Base-by-base conservation (phyloP, 2,888 invertebrate genomes). In the Scelioninae gen. 2 region DNA sequence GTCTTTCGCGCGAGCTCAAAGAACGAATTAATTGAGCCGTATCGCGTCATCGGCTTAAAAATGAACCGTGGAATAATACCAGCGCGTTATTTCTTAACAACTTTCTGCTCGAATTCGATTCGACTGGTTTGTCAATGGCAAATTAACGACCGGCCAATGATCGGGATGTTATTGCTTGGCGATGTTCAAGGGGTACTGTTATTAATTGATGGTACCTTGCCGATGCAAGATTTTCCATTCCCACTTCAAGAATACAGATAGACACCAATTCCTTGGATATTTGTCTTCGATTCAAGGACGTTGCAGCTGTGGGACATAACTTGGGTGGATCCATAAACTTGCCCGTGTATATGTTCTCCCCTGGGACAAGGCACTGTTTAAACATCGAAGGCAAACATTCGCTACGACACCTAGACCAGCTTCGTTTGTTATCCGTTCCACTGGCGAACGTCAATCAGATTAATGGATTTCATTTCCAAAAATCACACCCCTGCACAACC, bases 371-470 rank as follows among this genome's bases (percentile, higher is more conserved):
- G 65, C 61, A 55, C 65, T 58, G 46, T 64, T 73, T 69, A 74
- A 69, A 74, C 73, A 65, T 65, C 55, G 22, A 74, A 65, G 48
- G 69, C 63, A 73, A 73, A 73, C 73, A 68, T 73, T 69, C 48
- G n/a, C 55, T 25, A 31, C 48, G 37, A 73, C 63, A 45, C 63
- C 50, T 39, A 50, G 33, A 22, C 37, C 31, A 33, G 31, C 31
- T 50, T 61, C 13, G 39, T 55, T 61, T 53, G 35, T 41, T n/a
- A n/a, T n/a, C 68, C 18, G 37, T 22, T 58, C 35, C 33, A 60
- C 13, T 37, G 25, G 60, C 18, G 46, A 35, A 33, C 43, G 11
- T 52, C 18, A 11, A 3, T 7, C 11, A 52, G 28, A 61, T 37
- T 48, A 13, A 13, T 52, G 11, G 11, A 33, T 35, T 35, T 35